Conservation (phyloP, 2,888 invertebrate species). For the Mylabris sibirica region DNA sequence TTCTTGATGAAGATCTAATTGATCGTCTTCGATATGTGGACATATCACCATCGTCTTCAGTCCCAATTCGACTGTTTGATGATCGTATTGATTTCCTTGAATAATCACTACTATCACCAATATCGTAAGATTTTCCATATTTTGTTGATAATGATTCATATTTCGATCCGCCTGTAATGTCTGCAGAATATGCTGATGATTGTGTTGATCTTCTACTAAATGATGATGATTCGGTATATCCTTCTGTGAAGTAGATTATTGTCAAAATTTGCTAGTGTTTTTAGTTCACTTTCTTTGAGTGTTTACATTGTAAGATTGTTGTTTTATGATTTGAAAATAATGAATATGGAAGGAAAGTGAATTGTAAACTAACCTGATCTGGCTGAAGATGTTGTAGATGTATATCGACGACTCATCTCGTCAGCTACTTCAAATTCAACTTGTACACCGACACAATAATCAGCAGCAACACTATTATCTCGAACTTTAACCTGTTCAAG, state of each 20-base stretch:
- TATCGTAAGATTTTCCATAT: constrained; percentile 35
- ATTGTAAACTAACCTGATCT: constrained; percentile 49
- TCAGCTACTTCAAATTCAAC: constrained; percentile 53
- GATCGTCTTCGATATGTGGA: constrained; percentile 17
- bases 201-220: constrained; percentile 50
- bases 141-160: constrained; percentile 47
- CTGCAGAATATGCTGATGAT: constrained; percentile 42
- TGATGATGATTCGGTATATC: constrained; percentile 55
- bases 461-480: constrained; percentile 45
- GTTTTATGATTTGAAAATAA: neutral
- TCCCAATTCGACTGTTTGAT: neutral
- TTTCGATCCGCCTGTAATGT: constrained; percentile 35
- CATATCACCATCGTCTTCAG: constrained; percentile 29
- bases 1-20: neutral
- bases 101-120: constrained; percentile 33
- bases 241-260: constrained; percentile 50
- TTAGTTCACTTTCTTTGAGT: neutral
- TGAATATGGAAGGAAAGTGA: neutral
- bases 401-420: constrained; percentile 56
- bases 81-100: constrained; percentile 38
- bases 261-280: neutral
- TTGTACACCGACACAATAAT: constrained; percentile 52
- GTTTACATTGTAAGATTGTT: constrained; percentile 6
- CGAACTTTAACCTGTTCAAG: constrained; percentile 46
- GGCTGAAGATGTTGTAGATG: constrained; percentile 47